These are phyloP conservation scores for Rhabdophis nuchalis DNA, from an alignment of 2,797 vertebrate genomes.

Conservation along the genomic window DNA sequence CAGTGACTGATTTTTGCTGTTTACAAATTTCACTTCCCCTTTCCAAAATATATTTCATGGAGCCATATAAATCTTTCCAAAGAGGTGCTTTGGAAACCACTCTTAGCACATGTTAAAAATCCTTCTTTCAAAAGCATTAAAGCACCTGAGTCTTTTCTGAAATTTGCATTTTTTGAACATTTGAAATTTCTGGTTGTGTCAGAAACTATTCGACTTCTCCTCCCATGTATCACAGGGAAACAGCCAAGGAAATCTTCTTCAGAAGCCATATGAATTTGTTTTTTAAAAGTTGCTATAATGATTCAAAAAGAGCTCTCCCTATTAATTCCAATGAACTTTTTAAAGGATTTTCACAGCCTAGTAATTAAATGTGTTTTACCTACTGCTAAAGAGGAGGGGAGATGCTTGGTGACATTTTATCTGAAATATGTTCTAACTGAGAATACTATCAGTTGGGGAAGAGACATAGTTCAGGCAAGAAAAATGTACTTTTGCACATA, in stretches of 20 bases:
- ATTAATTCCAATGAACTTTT: not conserved
- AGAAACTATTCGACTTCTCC: not conserved
- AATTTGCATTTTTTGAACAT: not conserved
- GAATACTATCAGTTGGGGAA: not conserved
- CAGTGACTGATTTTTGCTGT: not conserved
- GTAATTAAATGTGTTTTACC: not conserved
- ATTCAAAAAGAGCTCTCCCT: not conserved
- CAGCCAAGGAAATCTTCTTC: not conserved
- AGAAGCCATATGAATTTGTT: not conserved
- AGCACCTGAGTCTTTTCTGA: not conserved
- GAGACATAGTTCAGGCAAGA: not conserved
- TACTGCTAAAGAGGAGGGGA: not conserved
- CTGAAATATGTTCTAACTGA: not conserved
- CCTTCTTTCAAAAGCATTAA: not conserved
- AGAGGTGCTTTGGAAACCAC: not conserved
- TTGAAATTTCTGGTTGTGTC: not conserved
- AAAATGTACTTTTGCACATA: not conserved
- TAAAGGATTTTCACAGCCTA: not conserved
- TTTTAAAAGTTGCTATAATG: not conserved
- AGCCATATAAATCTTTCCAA: not conserved
- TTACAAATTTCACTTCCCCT: not conserved
- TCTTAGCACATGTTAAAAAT: not conserved
- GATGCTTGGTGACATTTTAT: not conserved
- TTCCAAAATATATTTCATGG: not conserved
- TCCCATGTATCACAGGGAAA: not conserved